Percentiles rank a stretch among this genome's conserved stretches.
phyloP scores from a whole-genome alignment of 30 jellyfish, hydroid and myxozoan genomes.

The Chironex yamaguchii region DNA sequence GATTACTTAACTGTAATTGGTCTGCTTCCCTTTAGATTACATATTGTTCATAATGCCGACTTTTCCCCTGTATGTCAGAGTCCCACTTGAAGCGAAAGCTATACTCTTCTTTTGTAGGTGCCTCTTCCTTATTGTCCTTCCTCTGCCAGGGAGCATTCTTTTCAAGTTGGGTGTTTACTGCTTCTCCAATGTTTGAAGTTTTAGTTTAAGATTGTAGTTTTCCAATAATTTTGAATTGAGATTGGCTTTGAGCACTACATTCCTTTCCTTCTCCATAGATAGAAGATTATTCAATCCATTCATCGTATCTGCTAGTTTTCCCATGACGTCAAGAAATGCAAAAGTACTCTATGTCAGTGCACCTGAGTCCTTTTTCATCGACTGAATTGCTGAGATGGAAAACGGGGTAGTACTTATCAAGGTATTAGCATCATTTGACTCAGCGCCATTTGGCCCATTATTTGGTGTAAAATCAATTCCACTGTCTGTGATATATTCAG shows the following conservation, averaged over 20 bases:
- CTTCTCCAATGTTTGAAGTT: neutral
- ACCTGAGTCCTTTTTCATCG: too few relatives aligned
- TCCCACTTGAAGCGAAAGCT: too few relatives aligned
- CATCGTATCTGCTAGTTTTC: constrained; percentile 30
- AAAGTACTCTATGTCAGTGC: neutral
- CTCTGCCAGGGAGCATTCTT: too few relatives aligned
- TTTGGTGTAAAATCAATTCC: constrained; percentile 14
- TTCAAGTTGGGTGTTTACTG: too few relatives aligned
- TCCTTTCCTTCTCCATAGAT: constrained; percentile 12
- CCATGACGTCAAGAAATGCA: constrained; percentile 6
- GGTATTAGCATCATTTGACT: constrained; percentile 13
- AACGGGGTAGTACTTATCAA: neutral
- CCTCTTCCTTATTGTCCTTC: too few relatives aligned
- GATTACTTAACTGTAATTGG: too few relatives aligned
- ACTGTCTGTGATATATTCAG: constrained; percentile 10
- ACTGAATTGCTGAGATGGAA: too few relatives aligned
- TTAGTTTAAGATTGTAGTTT: neutral
- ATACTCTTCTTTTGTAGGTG: too few relatives aligned
- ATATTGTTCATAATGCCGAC: too few relatives aligned
- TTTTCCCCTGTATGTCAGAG: too few relatives aligned
- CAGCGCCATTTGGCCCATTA: too few relatives aligned
- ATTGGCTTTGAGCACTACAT: constrained; percentile 8
- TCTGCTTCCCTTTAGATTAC: too few relatives aligned
- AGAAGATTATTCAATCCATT: constrained; percentile 22
- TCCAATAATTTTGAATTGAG: constrained; percentile 16